Conservation (phyloP, 2,797 vertebrate genomes). For the Peromyscus attwateri region DNA sequence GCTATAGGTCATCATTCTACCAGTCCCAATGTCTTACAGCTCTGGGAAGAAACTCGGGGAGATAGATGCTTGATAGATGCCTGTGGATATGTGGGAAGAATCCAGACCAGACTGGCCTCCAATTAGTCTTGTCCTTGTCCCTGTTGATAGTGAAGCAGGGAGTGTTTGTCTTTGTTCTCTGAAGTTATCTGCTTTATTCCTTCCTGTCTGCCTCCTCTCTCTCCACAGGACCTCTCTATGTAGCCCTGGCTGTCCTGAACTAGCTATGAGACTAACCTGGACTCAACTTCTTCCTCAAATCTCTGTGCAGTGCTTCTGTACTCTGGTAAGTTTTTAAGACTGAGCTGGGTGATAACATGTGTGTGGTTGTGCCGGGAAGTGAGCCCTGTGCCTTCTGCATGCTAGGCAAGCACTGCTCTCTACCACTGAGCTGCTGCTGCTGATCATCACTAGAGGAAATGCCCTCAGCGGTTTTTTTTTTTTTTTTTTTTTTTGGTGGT, state of each 20-base stretch:
- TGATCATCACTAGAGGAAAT: neutral
- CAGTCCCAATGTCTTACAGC: neutral
- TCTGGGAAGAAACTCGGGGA: neutral
- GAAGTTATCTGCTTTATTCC: neutral
- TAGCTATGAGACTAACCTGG: neutral
- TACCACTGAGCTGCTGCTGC: neutral
- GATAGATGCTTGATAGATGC: neutral
- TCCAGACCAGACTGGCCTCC: neutral
- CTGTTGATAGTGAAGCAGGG: neutral
- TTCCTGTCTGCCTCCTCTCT: neutral
- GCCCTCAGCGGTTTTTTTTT: no score
- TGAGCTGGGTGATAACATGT: neutral
- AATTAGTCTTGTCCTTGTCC: neutral
- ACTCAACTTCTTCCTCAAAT: neutral
- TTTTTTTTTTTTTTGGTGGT: no score
- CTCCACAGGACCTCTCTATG: neutral
- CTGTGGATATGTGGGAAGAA: neutral
- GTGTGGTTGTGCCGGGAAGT: neutral
- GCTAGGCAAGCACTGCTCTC: no score
- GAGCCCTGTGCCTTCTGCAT: neutral
- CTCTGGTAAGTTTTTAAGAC: neutral
- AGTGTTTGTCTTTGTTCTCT: neutral
- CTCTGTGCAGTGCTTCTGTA: neutral
- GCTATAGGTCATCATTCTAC: neutral
- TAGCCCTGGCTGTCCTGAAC: neutral